phyloP scores from a whole-genome alignment of 2,888 invertebrate species.

The Athalia cordata region DNA sequence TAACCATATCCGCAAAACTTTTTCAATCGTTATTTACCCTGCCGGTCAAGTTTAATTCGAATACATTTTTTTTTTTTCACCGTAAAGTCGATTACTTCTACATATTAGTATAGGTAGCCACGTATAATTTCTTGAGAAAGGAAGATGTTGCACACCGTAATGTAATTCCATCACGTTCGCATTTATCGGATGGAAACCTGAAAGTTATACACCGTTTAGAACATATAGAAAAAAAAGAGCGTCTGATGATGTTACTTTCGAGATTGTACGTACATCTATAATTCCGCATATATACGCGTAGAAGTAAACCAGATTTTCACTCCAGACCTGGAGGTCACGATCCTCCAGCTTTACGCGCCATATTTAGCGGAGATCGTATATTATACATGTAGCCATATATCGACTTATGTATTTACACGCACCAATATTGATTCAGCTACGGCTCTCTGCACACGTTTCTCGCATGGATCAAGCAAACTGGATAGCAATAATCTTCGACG shows the following conservation, averaged over 20 bases:
- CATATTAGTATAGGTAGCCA: too few species aligned
- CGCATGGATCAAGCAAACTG: neutral
- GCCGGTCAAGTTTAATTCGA: too few species aligned
- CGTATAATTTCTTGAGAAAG: too few species aligned
- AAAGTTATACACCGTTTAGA: too few species aligned
- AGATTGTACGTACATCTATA: neutral
- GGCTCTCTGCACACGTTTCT: neutral
- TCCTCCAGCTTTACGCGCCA: neutral
- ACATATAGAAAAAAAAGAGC: neutral
- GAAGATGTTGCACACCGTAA: too few species aligned
- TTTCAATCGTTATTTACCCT: too few species aligned
- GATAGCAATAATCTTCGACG: neutral
- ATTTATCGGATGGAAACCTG: too few species aligned
- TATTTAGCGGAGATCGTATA: slow-evolving; percentile 13
- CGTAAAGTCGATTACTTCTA: too few species aligned
- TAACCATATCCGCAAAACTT: too few species aligned
- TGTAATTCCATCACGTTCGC: too few species aligned
- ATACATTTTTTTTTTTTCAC: too few species aligned
- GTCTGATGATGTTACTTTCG: slow-evolving; percentile 7
- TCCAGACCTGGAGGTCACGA: slow-evolving; percentile 18
- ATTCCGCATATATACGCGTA: neutral
- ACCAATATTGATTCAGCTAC: slow-evolving; percentile 25
- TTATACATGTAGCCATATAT: neutral
- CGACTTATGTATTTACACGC: neutral
- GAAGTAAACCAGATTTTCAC: slow-evolving; percentile 31